Evolutionary conservation across 2,888 invertebrate genomes (phyloP), one percentile per base, ranked within the genome.

Genomic region (Seira musarum): DNA sequence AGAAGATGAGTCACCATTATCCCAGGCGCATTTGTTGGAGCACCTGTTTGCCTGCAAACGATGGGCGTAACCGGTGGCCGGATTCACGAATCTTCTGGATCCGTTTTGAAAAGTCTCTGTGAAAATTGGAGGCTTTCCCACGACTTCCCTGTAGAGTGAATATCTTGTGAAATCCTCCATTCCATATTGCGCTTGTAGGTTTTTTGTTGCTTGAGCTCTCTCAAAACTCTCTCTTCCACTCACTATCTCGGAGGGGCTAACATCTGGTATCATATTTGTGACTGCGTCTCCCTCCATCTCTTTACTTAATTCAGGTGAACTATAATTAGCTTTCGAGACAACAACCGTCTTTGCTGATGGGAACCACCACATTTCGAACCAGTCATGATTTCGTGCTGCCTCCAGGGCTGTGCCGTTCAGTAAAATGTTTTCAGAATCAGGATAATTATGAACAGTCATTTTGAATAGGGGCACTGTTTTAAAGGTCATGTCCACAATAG

Each of bases 321-420:
- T 60, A 57, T 83, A 82, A 5, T 49, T 79, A 10, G 75, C 83
- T 49, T 80, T 78, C 13, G 81, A 77, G 0, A 83, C 78, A 0
- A 83, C 81, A 0, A 81, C 81, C 1, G 53, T 35, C 15, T 72
- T 60, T 21, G 71, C 66, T 0, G 68, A 67, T 0, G 83, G 83
- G 49, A 81, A 83, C 80, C 81, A 83, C 77, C 78, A 80, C 15
- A 83, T 35, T 65, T 83, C 67, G 65, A 67, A 75, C 78, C 74
- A 83, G 57, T 83, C 83, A 22, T 81, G 57, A 10, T n/a, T 1
- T 8, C 66, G 13, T 1, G 83, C 83, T 24, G 10, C 65, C 21
- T 67, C 10, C n/a, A 81, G 57, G 13, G 68, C 80, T 5, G 65
- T 64, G 1, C 81, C 83, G 60, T 80, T 65, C 13, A 78, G 65